phyloP scores from a whole-genome alignment of 2,113 vertebrate species.

The Callorhinus ursinus region DNA sequence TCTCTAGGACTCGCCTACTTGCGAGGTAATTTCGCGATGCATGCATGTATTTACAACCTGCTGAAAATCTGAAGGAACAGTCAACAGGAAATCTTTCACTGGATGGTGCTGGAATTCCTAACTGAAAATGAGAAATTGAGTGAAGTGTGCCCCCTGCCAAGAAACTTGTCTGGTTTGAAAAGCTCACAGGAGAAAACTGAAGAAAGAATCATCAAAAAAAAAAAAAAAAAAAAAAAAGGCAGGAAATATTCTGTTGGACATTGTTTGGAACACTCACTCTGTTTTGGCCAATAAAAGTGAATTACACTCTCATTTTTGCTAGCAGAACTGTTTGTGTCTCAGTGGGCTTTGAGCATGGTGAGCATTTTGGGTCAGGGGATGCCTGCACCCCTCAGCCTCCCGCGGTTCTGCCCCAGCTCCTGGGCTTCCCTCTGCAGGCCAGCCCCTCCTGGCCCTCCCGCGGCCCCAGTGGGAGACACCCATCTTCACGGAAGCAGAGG shows the following conservation, averaged over 20 bases:
- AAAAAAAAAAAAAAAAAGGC: neutral
- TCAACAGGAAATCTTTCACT: neutral
- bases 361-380: neutral
- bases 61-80: neutral
- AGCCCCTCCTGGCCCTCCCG: neutral
- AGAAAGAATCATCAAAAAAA: neutral
- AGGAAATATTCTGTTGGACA: no score
- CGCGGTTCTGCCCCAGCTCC: no score
- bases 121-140: neutral
- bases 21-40: neutral
- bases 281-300: neutral
- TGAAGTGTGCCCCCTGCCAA: neutral
- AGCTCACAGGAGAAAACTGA: neutral
- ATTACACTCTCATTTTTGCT: accelerated
- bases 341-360: neutral
- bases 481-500: neutral
- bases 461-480: neutral
- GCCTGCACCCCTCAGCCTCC: no score
- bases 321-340: neutral
- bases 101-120: neutral
- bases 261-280: neutral
- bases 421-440: no score
- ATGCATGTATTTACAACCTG: no score
- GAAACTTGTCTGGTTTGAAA: neutral
- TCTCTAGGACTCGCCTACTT: neutral